Conservation (phyloP, 2,888 invertebrate species). For the Creontiades dilutus region DNA sequence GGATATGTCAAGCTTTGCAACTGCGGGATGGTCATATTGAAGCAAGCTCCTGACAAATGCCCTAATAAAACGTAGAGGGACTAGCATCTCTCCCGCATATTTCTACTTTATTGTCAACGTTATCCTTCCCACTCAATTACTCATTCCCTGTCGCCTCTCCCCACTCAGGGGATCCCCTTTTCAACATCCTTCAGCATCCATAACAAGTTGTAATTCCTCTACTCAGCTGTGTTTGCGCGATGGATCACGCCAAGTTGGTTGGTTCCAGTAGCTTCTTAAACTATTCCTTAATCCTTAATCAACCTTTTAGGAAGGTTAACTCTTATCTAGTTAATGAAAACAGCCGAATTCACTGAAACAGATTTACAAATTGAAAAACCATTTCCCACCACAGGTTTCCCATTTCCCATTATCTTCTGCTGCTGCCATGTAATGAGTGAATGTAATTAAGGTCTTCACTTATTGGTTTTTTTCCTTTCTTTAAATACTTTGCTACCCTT, state of each 20-base stretch:
- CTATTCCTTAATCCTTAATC: too few species aligned
- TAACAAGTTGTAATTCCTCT: slow-evolving; percentile 32
- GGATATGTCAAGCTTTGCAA: slow-evolving; percentile 69
- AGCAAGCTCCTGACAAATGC: slow-evolving; percentile 69
- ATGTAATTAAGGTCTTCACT: too few species aligned
- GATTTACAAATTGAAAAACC: too few species aligned
- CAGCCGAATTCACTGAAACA: too few species aligned
- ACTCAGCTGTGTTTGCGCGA: slow-evolving; percentile 11
- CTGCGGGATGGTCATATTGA: slow-evolving; percentile 66
- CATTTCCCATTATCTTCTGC: too few species aligned
- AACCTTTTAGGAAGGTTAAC: too few species aligned
- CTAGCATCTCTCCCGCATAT: slow-evolving; percentile 61
- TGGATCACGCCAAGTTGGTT: background rate
- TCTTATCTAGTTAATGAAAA: too few species aligned
- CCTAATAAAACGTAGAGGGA: slow-evolving; percentile 63
- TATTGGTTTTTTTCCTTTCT: too few species aligned
- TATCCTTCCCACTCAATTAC: slow-evolving; percentile 62
- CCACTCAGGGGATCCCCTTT: slow-evolving; percentile 34
- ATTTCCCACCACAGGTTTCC: too few species aligned
- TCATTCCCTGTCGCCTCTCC: slow-evolving; percentile 52
- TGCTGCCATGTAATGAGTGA: too few species aligned
- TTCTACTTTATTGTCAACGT: slow-evolving; percentile 64
- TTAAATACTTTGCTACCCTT: too few species aligned
- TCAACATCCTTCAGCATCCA: slow-evolving; percentile 30
- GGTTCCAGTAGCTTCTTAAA: background rate